These are phyloP conservation scores for Halocynthia aurantium DNA, from an alignment of 23 tunicate species.

Conservation along the genomic window DNA sequence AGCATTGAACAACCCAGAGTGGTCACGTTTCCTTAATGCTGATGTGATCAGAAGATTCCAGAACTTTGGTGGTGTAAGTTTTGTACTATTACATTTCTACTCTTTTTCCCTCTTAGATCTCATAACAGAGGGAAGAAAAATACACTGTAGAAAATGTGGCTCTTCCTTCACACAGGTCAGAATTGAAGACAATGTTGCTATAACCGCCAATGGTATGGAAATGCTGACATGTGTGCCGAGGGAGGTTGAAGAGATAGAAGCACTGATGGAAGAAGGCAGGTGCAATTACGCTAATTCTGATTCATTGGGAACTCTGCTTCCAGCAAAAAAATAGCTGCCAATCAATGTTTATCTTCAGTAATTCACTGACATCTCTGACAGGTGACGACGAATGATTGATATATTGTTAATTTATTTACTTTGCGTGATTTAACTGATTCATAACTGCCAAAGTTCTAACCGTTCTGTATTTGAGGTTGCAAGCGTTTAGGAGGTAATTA, in stretches of 20 bases:
- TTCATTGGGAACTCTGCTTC: slow-evolving; percentile 12
- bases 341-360: too few relatives aligned
- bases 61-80: slow-evolving; percentile 85
- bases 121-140: background rate
- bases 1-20: slow-evolving; percentile 79
- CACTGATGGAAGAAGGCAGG: slow-evolving; percentile 80
- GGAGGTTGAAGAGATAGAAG: slow-evolving; percentile 81
- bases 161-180: slow-evolving; percentile 40
- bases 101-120: background rate
- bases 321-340: background rate
- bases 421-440: too few relatives aligned
- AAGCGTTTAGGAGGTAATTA: too few relatives aligned
- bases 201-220: slow-evolving; percentile 90
- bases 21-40: slow-evolving; percentile 46
- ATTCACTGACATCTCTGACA: too few relatives aligned
- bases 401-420: too few relatives aligned
- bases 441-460: too few relatives aligned
- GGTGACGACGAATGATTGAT: too few relatives aligned
- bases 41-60: slow-evolving; percentile 65
- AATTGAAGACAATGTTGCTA: slow-evolving; percentile 85
- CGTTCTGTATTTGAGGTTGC: too few relatives aligned
- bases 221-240: slow-evolving; percentile 93
- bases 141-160: background rate
- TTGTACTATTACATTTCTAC: background rate
- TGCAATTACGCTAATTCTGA: slow-evolving; percentile 3